These are phyloP conservation scores for Tetranychus truncatus DNA, from an alignment of 2,888 invertebrate genomes.

Conservation along the genomic window DNA sequence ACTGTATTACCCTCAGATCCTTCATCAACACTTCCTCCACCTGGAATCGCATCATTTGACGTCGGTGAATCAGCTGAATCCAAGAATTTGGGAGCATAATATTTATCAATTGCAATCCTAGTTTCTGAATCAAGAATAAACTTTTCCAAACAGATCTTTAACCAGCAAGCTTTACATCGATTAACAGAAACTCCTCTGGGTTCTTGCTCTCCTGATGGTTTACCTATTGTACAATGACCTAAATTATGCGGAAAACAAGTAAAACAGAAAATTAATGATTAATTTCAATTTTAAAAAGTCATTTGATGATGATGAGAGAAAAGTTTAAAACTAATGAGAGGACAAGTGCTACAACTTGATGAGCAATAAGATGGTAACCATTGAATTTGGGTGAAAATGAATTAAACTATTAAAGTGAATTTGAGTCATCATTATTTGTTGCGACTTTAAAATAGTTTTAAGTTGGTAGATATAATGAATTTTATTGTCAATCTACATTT, in stretches of 20 bases:
- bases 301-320: background rate
- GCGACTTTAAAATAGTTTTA: too few species aligned
- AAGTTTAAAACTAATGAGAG: background rate
- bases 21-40: background rate
- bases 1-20: background rate
- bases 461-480: too few species aligned
- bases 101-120: constrained; percentile 14
- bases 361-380: background rate
- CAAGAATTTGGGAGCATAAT: constrained; percentile 14
- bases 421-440: too few species aligned
- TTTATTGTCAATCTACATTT: too few species aligned
- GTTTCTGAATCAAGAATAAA: constrained; percentile 23
- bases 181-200: constrained; percentile 19
- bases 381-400: background rate
- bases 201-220: constrained; percentile 14
- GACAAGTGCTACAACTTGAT: background rate
- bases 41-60: background rate
- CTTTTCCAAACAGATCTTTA: constrained; percentile 51
- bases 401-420: too few species aligned
- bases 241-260: background rate
- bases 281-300: background rate
- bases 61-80: background rate
- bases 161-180: constrained; percentile 66
- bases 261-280: background rate
- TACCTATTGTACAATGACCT: constrained; percentile 15